Base-by-base conservation (phyloP, 64 coral and sea anemone genomes). In the Montipora efflorescens region DNA sequence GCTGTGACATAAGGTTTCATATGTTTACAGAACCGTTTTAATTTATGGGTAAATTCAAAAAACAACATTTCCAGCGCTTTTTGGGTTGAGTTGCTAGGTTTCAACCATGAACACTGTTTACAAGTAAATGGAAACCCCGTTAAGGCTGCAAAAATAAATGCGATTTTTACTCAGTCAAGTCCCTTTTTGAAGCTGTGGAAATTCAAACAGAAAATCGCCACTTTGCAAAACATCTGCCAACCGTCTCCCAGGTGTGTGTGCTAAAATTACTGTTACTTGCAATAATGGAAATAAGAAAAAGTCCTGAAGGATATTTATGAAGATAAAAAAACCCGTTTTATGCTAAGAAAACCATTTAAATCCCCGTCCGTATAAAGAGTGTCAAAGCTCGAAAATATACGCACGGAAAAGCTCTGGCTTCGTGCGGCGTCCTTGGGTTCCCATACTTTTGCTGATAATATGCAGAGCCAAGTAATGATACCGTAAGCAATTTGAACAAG, bases 11-110 rank as follows among this genome's bases (percentile, higher is more conserved):
- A 85, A 84, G 90, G 51, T 62, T 55, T 78, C 81, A 92, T 85
- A 14, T 92, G 90, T 92, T 92, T 92, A 92, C 90, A 92, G 90
- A 92, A 82, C 90, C 90, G 90, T 92, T 92, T 92, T 92, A 92
- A 92, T 92, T 92, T 92, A 92, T 92, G 90, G 80, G 80, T 45
- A 75, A 92, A 86, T 76, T 76, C 69, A 64, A 57, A 77, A 59
- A 64, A 77, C 70, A 77, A 88, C 74, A 76, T 88, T 76, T 77
- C 57, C 87, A 88, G 44, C 59, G 53, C 21, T 88, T 88, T 88
- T 62, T 11, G 82, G 14, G 43, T 49, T 85, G 62, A 85, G 82
- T 71, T 85, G 82, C 82, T 49, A 48, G 45, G 82, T 67, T 67
- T 85, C 46, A 50, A 85, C 47, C 62, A 49, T 70, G 8, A 20